These are phyloP conservation scores for Villa cingulata DNA, from an alignment of 2,888 invertebrate genomes.

Conservation along the genomic window DNA sequence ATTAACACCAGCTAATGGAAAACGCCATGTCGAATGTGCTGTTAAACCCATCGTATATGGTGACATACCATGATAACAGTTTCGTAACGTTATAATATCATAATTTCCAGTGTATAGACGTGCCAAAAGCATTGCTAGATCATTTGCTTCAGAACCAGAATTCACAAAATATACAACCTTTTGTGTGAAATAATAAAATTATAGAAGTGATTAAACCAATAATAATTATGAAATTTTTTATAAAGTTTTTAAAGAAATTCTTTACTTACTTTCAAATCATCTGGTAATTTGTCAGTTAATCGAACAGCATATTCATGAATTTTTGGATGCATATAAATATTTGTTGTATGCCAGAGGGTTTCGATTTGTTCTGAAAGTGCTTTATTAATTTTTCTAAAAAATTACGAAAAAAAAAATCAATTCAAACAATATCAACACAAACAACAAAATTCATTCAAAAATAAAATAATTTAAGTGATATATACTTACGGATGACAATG, in stretches of 20 bases:
- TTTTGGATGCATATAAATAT: conserved; percentile 79
- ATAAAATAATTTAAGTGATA: neutral
- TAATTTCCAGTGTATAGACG: conserved; percentile 71
- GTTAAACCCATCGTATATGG: conserved; percentile 72
- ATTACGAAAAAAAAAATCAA: conserved; percentile 1
- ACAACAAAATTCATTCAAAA: neutral
- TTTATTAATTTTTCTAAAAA: conserved; percentile 62
- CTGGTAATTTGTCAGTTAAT: conserved; percentile 67
- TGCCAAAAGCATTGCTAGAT: conserved; percentile 79
- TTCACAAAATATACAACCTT: conserved; percentile 87
- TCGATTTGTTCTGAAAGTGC: conserved; percentile 67
- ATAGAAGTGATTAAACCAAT: no score
- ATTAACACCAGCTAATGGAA: conserved; percentile 52
- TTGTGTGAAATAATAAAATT: neutral
- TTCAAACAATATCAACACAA: neutral
- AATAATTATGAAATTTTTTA: neutral
- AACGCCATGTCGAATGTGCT: conserved; percentile 65
- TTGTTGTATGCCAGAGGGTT: conserved; percentile 83
- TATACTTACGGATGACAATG: conserved; percentile 91
- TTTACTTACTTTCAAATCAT: conserved; percentile 61
- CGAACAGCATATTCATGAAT: conserved; percentile 83
- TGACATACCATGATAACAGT: conserved; percentile 87
- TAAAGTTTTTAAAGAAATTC: no score
- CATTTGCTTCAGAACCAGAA: conserved; percentile 96
- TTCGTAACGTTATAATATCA: conserved; percentile 75